phyloP scores from a whole-genome alignment of 2,113 vertebrate genomes.

The Phylloscopus whistleri region DNA sequence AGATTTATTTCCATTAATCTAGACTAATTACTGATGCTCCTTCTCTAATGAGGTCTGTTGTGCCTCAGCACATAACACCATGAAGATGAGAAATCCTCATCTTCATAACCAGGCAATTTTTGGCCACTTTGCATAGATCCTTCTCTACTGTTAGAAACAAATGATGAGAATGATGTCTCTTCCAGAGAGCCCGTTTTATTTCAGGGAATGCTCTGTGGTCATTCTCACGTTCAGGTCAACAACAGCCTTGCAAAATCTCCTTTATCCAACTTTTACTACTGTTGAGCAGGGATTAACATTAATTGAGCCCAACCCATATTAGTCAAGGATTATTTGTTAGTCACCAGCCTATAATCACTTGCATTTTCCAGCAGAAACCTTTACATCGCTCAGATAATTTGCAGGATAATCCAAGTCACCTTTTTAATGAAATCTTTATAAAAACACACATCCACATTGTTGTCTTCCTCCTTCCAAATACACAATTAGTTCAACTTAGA shows the following conservation, averaged over 20 bases:
- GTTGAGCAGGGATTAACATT: slow-evolving; percentile 44
- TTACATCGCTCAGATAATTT: background rate
- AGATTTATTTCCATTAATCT: slow-evolving; percentile 18
- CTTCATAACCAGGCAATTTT: background rate
- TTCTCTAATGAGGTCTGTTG: background rate
- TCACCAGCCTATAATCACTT: slow-evolving; percentile 1
- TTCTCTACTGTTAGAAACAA: background rate
- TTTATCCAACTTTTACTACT: slow-evolving; percentile 52
- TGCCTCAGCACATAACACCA: background rate
- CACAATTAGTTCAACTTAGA: background rate
- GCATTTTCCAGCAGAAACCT: slow-evolving; percentile 15
- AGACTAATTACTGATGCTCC: background rate
- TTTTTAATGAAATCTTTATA: background rate
- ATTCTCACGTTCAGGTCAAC: background rate
- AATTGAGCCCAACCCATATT: slow-evolving; percentile 10
- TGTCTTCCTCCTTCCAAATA: background rate
- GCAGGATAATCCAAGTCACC: slow-evolving; percentile 23
- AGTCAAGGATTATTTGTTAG: slow-evolving; percentile 38
- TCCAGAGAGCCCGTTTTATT: background rate
- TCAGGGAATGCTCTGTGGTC: background rate
- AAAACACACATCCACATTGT: background rate
- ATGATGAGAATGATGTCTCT: background rate
- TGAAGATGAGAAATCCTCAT: background rate
- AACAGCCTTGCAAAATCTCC: background rate
- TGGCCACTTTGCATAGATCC: background rate